These are phyloP conservation scores for Salvelinus alpinus DNA, from an alignment of 2,113 vertebrate genomes.

Conservation along the genomic window DNA sequence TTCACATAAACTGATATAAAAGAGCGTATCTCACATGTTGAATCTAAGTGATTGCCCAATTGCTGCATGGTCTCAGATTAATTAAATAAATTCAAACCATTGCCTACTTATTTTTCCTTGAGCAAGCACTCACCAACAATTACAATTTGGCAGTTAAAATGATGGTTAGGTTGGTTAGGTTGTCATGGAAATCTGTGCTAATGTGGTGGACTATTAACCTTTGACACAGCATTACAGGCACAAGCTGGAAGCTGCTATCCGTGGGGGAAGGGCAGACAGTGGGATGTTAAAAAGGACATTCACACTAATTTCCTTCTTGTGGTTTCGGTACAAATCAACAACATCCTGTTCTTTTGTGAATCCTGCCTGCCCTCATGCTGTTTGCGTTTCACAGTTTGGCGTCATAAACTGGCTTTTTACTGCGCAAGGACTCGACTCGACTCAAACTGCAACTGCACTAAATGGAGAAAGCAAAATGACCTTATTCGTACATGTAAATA, in stretches of 20 bases:
- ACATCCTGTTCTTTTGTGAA: slow-evolving; percentile 95
- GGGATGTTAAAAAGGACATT: slow-evolving; percentile 88
- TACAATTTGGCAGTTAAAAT: slow-evolving; percentile 52
- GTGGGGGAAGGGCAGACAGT: slow-evolving; percentile 62
- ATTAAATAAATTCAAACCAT: not conserved
- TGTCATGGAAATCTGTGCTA: slow-evolving; percentile 67
- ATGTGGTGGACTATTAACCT: slow-evolving; percentile 71
- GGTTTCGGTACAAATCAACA: slow-evolving; percentile 95
- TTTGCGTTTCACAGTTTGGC: slow-evolving; percentile 64
- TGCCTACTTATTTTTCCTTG: not conserved
- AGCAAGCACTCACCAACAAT: slow-evolving; percentile 33
- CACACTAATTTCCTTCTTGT: slow-evolving; percentile 92
- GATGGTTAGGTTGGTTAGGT: slow-evolving; percentile 63
- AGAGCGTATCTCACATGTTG: not conserved
- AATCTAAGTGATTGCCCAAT: not conserved
- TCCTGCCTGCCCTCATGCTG: slow-evolving; percentile 75
- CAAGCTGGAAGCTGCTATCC: slow-evolving; percentile 40
- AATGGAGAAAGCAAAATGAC: slow-evolving; percentile 60
- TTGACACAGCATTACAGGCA: slow-evolving; percentile 71
- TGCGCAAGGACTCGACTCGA: slow-evolving; percentile 41
- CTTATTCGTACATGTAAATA: slow-evolving; percentile 30
- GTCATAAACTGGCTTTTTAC: slow-evolving; percentile 52
- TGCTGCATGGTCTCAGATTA: not conserved
- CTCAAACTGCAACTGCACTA: slow-evolving; percentile 62
- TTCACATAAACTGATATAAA: too few relatives aligned